Evolutionary conservation across 2,888 invertebrate species (phyloP).

Genomic region (Polyommatus iphigenia): DNA sequence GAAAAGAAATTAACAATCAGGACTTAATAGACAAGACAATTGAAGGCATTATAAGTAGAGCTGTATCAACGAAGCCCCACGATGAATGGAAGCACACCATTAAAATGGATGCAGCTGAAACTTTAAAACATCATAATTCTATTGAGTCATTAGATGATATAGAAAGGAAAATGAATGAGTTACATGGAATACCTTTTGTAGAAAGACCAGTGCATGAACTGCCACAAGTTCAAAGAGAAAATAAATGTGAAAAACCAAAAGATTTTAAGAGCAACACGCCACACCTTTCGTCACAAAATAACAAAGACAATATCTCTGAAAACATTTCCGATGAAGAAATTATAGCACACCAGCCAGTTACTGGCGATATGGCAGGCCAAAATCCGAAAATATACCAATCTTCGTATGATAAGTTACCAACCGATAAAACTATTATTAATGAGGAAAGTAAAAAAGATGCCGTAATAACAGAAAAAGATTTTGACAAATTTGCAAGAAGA

Average conservation of each 20-base stretch:
- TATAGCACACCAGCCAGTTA: conserved; percentile 52
- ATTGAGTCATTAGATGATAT: conserved; percentile 60
- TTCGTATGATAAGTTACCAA: conserved; percentile 53
- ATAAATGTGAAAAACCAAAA: conserved; percentile 50
- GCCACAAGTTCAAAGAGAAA: conserved; percentile 50
- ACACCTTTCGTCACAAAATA: conserved; percentile 53
- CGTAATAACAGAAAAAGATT: conserved; percentile 73
- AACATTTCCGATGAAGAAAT: conserved; percentile 50
- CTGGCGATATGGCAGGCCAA: conserved; percentile 47
- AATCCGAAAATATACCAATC: conserved; percentile 38
- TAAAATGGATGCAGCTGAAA: conserved; percentile 41
- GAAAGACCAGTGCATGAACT: conserved; percentile 64
- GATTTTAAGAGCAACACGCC: conserved; percentile 52
- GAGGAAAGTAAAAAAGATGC: conserved; percentile 55
- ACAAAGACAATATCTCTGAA: conserved; percentile 43
- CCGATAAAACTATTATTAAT: conserved; percentile 50
- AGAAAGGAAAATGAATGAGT: conserved; percentile 74
- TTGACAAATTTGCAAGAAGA: conserved; percentile 71
- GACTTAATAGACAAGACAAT: conserved; percentile 71
- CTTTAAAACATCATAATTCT: conserved; percentile 46
- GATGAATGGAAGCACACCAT: conserved; percentile 47
- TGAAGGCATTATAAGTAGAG: conserved; percentile 67
- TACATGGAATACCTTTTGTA: conserved; percentile 69
- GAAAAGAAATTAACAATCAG: conserved; percentile 63
- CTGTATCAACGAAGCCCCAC: conserved; percentile 50